Evolutionary conservation across 1,140 invertebrate genomes (phyloP).

Genomic region (Apis florea): DNA sequence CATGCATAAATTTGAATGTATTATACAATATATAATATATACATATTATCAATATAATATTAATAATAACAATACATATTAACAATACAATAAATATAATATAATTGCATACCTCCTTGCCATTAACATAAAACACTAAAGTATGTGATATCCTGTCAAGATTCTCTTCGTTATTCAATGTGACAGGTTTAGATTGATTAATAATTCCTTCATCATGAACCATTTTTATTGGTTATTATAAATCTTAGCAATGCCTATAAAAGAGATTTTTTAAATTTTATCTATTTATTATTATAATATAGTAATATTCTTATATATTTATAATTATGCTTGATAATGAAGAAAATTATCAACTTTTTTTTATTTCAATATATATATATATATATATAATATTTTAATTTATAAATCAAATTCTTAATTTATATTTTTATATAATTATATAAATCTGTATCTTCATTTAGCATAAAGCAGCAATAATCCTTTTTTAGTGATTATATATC

Average conservation of each 20-base stretch:
- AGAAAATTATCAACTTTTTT: neutral
- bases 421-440: too few species aligned
- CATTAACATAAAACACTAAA: constrained; percentile 77
- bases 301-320: neutral
- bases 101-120: constrained; percentile 74
- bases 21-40: too few species aligned
- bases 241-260: neutral
- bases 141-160: constrained; percentile 34
- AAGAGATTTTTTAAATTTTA: neutral
- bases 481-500: neutral
- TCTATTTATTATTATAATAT: neutral
- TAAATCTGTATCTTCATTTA: too few species aligned
- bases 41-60: too few species aligned
- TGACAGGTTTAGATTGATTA: neutral
- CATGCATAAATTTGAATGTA: neutral
- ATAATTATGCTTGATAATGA: neutral
- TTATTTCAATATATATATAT: neutral
- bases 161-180: neutral
- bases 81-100: neutral
- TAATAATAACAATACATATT: too few species aligned
- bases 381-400: neutral
- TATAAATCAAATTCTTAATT: too few species aligned
- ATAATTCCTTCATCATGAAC: neutral
- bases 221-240: neutral
- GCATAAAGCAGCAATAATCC: neutral